Conservation (phyloP, 2,113 vertebrate species). For the Pavo muticus region DNA sequence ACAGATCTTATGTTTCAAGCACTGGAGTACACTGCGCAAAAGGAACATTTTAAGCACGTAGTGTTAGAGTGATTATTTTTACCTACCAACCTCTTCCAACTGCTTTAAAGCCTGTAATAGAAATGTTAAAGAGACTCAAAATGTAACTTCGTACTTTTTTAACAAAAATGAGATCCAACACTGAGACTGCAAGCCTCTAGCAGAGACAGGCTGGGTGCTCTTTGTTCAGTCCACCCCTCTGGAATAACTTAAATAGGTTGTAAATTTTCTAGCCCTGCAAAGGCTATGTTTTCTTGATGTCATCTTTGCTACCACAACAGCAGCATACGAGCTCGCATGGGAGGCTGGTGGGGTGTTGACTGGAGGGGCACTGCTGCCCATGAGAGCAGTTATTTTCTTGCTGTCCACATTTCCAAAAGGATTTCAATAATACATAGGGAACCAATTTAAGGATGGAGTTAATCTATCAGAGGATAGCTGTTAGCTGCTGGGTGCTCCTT, state of each 20-base stretch:
- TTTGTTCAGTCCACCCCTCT: background rate
- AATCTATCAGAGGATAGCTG: background rate
- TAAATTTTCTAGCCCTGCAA: background rate
- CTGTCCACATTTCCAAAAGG: background rate
- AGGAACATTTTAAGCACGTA: background rate
- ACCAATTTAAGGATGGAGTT: background rate
- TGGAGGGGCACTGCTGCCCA: background rate
- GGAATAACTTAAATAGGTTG: background rate
- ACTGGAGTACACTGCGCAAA: background rate
- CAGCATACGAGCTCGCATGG: background rate
- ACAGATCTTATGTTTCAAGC: background rate
- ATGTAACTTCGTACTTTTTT: background rate
- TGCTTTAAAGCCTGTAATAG: background rate
- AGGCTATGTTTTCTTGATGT: background rate
- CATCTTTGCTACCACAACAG: background rate
- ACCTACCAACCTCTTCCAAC: background rate
- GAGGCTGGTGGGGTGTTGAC: background rate
- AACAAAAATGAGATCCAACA: background rate
- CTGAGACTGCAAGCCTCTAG: background rate
- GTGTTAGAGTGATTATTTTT: background rate
- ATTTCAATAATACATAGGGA: background rate
- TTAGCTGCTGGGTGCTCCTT: background rate
- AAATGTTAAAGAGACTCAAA: background rate
- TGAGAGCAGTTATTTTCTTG: background rate
- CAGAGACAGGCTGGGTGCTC: background rate